Evolutionary conservation across 2,888 invertebrate genomes (phyloP), one percentile per base, ranked within the genome.

Genomic region (Synergus umbraculus): DNA sequence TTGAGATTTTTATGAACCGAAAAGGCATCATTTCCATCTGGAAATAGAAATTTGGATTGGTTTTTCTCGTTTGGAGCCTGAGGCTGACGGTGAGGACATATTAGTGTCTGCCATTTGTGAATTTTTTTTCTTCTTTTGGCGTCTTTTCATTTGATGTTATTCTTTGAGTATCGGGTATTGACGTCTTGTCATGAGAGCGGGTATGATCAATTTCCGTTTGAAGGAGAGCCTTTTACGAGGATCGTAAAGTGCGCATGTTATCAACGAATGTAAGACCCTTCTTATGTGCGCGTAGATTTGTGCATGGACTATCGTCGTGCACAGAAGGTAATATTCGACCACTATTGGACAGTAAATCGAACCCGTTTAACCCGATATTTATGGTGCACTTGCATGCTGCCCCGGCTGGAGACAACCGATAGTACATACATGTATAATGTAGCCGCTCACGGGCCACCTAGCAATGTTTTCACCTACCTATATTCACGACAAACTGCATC

Each of bases 281-380:
- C 86, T 86, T 85, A 85, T 78, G 78, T 60, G 82, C 78, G 43
- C 58, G 77, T 60, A 66, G 65, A 44, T 41, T 65, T 79, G 66
- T 65, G 76, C 80, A 67, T 76, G 81, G 86, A 86, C 88, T 88
- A 88, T 88, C 87, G 86, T 85, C 83, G 81, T 80, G 80, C 81
- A 83, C 87, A 89, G 88, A 87, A 86, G 85, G 84, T 84, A 86
- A 89, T 88, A 87, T 86, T 87, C 87, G 83, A 83, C 84, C 88
- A 87, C 90, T 89, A 90, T 89, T 88, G 89, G 88, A 89, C 86
- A 85, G 87, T 90, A 90, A 91, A 89, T 89, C 88, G 89, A 88
- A 86, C 82, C 87, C 88, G 88, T 90, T 90, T 88, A 89, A 87
- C 88, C 83, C 82, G 87, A 90, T 91, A 91, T 91, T 91, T 91